Conservation (phyloP, 2,797 vertebrate species). For the Dallia pectoralis region DNA sequence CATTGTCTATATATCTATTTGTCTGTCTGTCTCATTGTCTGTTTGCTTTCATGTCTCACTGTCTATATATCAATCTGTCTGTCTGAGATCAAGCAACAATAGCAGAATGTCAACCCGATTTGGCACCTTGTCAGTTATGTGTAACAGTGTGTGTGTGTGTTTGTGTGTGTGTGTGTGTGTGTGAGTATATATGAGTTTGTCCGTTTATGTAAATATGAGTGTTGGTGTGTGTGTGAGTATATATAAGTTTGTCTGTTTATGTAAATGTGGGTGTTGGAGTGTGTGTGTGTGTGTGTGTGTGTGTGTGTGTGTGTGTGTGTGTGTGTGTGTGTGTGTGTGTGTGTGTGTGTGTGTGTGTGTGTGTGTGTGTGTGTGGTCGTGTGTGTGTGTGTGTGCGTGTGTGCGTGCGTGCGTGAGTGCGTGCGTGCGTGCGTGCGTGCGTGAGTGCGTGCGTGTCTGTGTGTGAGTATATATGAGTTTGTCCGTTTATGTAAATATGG, state of each 20-base stretch:
- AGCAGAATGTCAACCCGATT: constrained; percentile 1
- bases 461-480: neutral
- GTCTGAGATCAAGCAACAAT: constrained; percentile 6
- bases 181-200: too few species aligned
- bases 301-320: constrained; percentile 8
- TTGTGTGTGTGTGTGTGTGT: too few species aligned
- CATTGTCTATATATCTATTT: too few species aligned
- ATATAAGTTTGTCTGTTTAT: neutral
- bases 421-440: neutral
- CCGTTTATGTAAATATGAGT: too few species aligned
- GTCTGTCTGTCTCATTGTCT: too few species aligned
- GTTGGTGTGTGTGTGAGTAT: neutral
- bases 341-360: neutral
- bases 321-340: neutral
- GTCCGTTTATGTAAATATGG: constrained; percentile 8
- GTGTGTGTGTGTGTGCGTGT: neutral
- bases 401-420: neutral
- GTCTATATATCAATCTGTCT: neutral
- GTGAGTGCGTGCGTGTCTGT: neutral
- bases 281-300: neutral
- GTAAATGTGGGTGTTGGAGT: neutral
- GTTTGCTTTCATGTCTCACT: neutral
- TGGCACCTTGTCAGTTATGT: neutral
- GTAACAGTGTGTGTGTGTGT: neutral
- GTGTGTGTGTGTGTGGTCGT: neutral